Evolutionary conservation across 30 jellyfish, hydroid and myxozoan genomes (phyloP).

Genomic region (Clytia hemisphaerica): DNA sequence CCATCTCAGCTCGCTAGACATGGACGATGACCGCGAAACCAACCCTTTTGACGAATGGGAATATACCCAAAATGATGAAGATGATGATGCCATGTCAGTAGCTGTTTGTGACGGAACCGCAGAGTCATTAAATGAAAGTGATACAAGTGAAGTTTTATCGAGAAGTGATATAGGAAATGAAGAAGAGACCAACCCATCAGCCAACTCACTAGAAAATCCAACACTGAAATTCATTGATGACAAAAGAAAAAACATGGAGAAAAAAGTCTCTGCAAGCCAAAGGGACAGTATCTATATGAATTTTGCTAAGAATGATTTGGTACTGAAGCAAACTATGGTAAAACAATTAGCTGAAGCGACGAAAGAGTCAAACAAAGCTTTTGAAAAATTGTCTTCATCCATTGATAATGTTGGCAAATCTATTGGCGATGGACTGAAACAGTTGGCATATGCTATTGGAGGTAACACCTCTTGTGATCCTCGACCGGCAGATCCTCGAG

Average conservation of each 20-base stretch:
- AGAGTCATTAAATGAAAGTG: too few relatives aligned
- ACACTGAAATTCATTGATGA: slow-evolving; percentile 9
- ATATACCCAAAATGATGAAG: neutral
- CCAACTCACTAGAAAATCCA: too few relatives aligned
- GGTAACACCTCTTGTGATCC: too few relatives aligned
- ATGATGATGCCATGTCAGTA: too few relatives aligned
- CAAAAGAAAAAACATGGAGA: slow-evolving; percentile 33
- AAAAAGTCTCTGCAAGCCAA: slow-evolving; percentile 32
- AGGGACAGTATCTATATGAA: slow-evolving; percentile 27
- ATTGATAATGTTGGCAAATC: slow-evolving; percentile 35
- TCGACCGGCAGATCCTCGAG: too few relatives aligned
- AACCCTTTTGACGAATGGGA: too few relatives aligned
- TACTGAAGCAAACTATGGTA: slow-evolving; percentile 17
- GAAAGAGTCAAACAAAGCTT: slow-evolving; percentile 18
- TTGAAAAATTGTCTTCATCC: slow-evolving; percentile 47
- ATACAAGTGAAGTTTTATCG: too few relatives aligned
- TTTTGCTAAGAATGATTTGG: slow-evolving; percentile 42
- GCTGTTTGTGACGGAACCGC: too few relatives aligned
- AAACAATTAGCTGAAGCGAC: slow-evolving; percentile 21
- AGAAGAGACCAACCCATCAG: too few relatives aligned
- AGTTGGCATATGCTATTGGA: slow-evolving; percentile 14
- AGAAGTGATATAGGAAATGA: too few relatives aligned
- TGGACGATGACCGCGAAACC: too few relatives aligned
- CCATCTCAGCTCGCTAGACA: too few relatives aligned
- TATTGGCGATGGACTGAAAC: slow-evolving; percentile 25